Evolutionary conservation across 2,797 vertebrate genomes (phyloP), one percentile per base, ranked within the genome.

Genomic region (Luscinia luscinia): DNA sequence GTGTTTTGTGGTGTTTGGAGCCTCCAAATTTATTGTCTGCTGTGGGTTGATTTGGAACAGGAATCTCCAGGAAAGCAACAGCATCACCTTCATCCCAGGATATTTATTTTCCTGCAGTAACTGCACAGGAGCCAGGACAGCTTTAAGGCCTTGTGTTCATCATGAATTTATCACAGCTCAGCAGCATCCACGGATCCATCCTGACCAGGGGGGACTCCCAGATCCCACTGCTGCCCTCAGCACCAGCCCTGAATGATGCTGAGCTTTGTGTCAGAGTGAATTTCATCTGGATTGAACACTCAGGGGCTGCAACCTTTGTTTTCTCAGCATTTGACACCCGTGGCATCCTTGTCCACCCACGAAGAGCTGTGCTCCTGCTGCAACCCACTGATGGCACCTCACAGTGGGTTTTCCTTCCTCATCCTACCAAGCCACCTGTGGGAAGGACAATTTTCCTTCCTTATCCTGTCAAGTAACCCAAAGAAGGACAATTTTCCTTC

Each of bases 231-330:
- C 2, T 49, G 51, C n/a, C 46, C 43, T 41, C 38, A 28, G 7
- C 24, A 9, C 34, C 63, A 32, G 36, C 23, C 11, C 52, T 0
- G 5, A 48, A 52, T 0, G 9, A 23, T 4, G 12, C 12, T 11
- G 16, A 26, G 13, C 4, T 81, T n/a, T n/a, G 16, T 54, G 15
- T 28, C 1, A 1, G 9, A 13, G 27, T 36, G 12, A 68, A 54
- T 79, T 28, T 49, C 32, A 13, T 0, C 79, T 9, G 17, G 52
- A 27, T 69, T 46, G 23, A 34, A 58, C 15, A 3, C 26, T 8
- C 0, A 0, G 43, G 32, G 17, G 54, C 19, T 22, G 19, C 16
- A 32, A 3, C 6, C 21, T 63, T 69, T 1, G 1, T 54, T 43
- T 27, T 28, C 8, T 16, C 67, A 12, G 10, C 1, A 20, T 11